These are phyloP conservation scores for Pomacea canaliculata DNA, from an alignment of 2,888 invertebrate genomes.

Conservation along the genomic window DNA sequence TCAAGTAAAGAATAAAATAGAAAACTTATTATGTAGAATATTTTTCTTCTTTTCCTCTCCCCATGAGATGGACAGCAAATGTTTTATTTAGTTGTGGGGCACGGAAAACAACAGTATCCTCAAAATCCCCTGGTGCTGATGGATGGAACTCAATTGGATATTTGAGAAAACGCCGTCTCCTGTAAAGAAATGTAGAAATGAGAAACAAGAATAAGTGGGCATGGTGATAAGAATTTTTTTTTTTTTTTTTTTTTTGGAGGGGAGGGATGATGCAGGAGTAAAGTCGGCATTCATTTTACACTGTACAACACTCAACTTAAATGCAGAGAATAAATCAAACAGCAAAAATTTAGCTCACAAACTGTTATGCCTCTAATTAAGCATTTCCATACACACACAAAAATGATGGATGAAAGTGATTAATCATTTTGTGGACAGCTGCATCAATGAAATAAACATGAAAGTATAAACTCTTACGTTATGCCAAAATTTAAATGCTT, in stretches of 20 bases:
- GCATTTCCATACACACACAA: neutral
- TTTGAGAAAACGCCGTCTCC: constrained; percentile 19
- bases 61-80: constrained; percentile 12
- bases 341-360: neutral
- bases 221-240: neutral
- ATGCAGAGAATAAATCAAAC: no score
- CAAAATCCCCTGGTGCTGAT: constrained; percentile 5
- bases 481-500: constrained; percentile 17
- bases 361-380: neutral
- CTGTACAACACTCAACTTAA: no score
- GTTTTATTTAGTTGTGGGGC: constrained; percentile 14
- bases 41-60: constrained; percentile 8
- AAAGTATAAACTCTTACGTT: neutral
- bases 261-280: neutral
- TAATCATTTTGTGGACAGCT: neutral
- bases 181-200: neutral
- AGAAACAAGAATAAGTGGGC: no score
- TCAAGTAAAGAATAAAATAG: no score
- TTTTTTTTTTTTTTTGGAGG: no score
- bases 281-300: no score
- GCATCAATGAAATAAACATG: no score
- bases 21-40: no score
- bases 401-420: neutral
- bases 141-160: constrained; percentile 17
- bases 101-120: constrained; percentile 12